A percentile compares a stretch with the other conserved stretches of the same genome.
phyloP scores from a whole-genome alignment of 2,888 invertebrate species.

The Plebejus melissa region DNA sequence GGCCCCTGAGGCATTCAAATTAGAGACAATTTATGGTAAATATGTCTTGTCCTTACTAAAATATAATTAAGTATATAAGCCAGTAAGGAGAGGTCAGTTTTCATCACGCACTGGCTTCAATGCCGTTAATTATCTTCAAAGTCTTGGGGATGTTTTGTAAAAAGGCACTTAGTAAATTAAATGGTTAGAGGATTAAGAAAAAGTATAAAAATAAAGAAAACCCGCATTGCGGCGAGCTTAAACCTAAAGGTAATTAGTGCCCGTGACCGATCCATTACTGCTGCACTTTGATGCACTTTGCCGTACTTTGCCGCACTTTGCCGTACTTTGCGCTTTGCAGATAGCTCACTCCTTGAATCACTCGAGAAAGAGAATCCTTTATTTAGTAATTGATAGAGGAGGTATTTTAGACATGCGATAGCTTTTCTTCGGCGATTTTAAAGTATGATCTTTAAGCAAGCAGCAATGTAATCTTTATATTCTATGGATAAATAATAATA shows the following conservation, averaged over 20 bases:
- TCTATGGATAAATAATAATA: no score
- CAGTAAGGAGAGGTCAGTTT: no score
- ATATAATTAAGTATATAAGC: no score
- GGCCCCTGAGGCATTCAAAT: no score
- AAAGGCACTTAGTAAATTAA: slow-evolving; percentile 17
- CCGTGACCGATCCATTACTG: slow-evolving; percentile 34
- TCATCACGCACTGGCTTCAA: neutral
- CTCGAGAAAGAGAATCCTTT: slow-evolving; percentile 24
- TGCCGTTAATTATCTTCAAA: slow-evolving; percentile 8
- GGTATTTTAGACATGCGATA: slow-evolving; percentile 3
- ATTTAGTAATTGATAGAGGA: slow-evolving; percentile 15
- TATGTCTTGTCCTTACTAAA: no score
- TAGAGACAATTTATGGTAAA: no score
- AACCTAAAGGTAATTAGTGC: slow-evolving; percentile 33
- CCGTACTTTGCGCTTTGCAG: neutral
- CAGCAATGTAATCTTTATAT: neutral
- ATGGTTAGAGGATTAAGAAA: slow-evolving; percentile 26
- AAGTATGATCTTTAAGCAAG: neutral
- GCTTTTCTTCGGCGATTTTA: neutral
- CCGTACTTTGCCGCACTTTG: slow-evolving; percentile 11
- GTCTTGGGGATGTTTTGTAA: slow-evolving; percentile 10
- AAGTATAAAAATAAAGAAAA: slow-evolving; percentile 23
- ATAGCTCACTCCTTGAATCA: slow-evolving; percentile 18
- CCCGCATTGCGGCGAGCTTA: slow-evolving; percentile 35
- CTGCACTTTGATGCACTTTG: slow-evolving; percentile 19